Base-by-base conservation (phyloP, 2,113 vertebrate genomes). In the Potamarius usumacintae region DNA sequence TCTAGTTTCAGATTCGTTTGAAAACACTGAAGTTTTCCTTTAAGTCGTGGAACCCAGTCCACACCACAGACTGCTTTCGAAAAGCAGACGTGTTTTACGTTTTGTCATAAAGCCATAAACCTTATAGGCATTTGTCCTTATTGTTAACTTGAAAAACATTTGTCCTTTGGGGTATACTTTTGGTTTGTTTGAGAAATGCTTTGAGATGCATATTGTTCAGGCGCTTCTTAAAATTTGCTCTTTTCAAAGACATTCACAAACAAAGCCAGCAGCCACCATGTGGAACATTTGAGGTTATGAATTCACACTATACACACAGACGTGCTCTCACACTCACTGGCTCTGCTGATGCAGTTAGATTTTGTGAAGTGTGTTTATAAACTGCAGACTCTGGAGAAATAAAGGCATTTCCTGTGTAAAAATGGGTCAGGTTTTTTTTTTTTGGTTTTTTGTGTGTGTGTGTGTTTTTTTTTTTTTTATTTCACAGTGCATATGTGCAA, bases 351-450 rank as follows among this genome's bases (percentile, higher is more conserved):
- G 20, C 63, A 57, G 53, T 27, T 50, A 62, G 25, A 4, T 22
- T 85, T 14, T 2, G 58, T 15, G 53, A 58, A 7, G 50, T 65
- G 65, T 85, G 80, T 80, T 90, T 81, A 88, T 27, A 0, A 85
- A 90, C n/a, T 20, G n/a, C 3, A 22, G 52, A 53, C 76, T 78
- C 76, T 78, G 48, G 76, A 53, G 53, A 7, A 60, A 27, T 30
- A 17, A 9, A 17, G 71, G 80, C n/a, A 82, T 76, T 89, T 90
- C 82, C 74, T 89, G 84, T 22, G 22, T 52, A 77, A 84, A 78
- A 84, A 52, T 50, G 52, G 22, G 48, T 52, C 48, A 25, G 22
- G 1, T 25, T 77, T 52, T 52, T 55, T 17, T 80, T 55, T 30
- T 14, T 57, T 79, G n/a, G n/a, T n/a, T n/a, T n/a, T n/a, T n/a